A percentile compares a stretch with the other conserved stretches of the same genome.
Evolutionary conservation across 2,797 vertebrate genomes (phyloP).

Genomic region (Melanotaenia pygmaea): DNA sequence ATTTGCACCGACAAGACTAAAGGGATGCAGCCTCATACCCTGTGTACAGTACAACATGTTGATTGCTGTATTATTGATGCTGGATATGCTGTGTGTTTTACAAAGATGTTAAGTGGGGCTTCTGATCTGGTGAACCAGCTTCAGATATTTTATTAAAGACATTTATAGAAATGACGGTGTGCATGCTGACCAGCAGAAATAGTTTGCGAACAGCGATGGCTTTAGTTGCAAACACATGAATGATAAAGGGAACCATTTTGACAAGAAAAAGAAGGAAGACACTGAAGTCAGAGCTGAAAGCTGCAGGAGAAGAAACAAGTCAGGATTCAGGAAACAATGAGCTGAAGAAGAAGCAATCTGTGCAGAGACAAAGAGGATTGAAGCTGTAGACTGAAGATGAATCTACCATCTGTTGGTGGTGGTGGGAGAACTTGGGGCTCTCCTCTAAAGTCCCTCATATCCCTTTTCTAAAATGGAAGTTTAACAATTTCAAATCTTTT

Average conservation of each 20-base stretch:
- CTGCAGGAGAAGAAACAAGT: background rate
- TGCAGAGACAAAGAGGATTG: background rate
- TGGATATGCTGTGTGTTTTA: conserved; percentile 26
- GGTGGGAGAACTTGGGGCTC: background rate
- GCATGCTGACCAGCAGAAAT: conserved; percentile 3
- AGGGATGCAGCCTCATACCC: conserved; percentile 41
- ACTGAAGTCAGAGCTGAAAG: background rate
- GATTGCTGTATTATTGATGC: conserved; percentile 70
- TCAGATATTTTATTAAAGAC: conserved; percentile 26
- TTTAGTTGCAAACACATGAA: background rate
- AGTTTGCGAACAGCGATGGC: background rate
- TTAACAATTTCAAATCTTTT: too few relatives aligned
- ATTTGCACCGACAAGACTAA: conserved; percentile 59
- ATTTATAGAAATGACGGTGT: background rate
- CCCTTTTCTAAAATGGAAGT: too few relatives aligned
- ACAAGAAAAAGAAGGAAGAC: background rate
- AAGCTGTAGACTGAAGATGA: background rate
- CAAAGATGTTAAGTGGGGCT: conserved; percentile 28
- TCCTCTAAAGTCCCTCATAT: too few relatives aligned
- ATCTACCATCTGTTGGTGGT: background rate
- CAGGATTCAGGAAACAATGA: background rate
- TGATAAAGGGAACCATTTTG: background rate
- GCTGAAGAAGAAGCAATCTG: background rate
- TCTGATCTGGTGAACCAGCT: conserved; percentile 16
- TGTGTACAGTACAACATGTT: conserved; percentile 52